Conservation (phyloP, 2,113 vertebrate genomes). For the Emydura subglobosa region DNA sequence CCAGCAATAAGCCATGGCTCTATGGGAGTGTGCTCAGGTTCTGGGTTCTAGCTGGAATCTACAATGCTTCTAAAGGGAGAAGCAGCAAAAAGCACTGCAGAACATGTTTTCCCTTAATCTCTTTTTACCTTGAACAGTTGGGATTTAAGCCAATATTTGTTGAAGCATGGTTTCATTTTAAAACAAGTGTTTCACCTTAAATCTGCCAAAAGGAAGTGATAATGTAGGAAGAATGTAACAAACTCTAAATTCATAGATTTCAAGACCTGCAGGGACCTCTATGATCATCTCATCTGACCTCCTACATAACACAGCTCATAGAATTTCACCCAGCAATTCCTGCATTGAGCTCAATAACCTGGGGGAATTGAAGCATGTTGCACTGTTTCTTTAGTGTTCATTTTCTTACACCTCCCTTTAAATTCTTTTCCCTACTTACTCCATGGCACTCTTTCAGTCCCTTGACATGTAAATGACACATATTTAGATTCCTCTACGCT, state of each 20-base stretch:
- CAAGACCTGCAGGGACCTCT: neutral
- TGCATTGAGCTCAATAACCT: neutral
- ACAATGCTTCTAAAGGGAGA: fast-evolving
- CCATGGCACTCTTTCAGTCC: neutral
- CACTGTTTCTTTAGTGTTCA: neutral
- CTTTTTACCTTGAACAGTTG: neutral
- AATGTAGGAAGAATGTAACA: neutral
- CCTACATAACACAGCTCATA: neutral
- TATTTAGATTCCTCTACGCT: neutral
- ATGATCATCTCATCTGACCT: neutral
- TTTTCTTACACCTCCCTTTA: neutral
- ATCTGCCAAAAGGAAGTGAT: neutral
- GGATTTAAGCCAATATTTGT: neutral
- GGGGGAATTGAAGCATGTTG: too few relatives aligned
- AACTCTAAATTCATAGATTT: neutral
- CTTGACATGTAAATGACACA: neutral
- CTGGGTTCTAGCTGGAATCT: neutral
- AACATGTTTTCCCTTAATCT: neutral
- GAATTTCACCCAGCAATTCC: too few relatives aligned
- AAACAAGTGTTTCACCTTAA: neutral
- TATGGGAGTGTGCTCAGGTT: neutral
- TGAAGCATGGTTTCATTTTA: neutral
- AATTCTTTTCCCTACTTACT: neutral
- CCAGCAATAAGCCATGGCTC: neutral
- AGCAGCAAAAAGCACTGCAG: fast-evolving